Evolutionary conservation across 2,888 invertebrate species (phyloP), one percentile per base, ranked within the genome.

Genomic region (Pandemis corylana): DNA sequence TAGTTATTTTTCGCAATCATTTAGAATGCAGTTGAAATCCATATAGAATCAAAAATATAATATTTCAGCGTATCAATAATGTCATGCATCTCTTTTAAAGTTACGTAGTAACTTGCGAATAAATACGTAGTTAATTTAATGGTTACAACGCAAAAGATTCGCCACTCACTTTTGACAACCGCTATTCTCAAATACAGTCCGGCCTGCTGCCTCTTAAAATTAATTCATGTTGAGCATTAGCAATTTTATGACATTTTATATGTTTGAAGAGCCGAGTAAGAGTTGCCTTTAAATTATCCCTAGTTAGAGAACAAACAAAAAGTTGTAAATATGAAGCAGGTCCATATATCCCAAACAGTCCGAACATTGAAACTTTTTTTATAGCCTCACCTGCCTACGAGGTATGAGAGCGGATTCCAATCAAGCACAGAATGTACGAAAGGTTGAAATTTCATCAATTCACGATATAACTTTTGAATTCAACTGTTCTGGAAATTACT

Each of bases 281-380:
- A 20, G 1, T 56, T 56, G 20, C 9, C 56, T 15, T 51, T 12
- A 5, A 61, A 62, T 62, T 63, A 72, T 15, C 5, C 59, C 59
- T 64, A 70, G 69, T 70, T 66, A 36, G 13, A 42, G 9, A 68
- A 62, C 66, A 71, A 75, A 69, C 49, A 68, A 69, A 56, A 42
- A 68, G 59, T 68, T 61, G n/a, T 59, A 59, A 68, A 69, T 56
- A 68, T 73, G 36, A 68, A 69, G 71, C 56, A 72, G 42, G 51
- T 12, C 28, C 67, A 67, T 12, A 20, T 15, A 28, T 65, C 20
- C 61, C 66, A 41, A 59, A 61, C 41, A 28, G 56, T 12, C 46
- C 20, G 64, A 46, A 63, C 69, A 62, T 56, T 63, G 13, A 46
- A 75, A 71, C 67, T 69, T 73, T 73, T 44, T 71, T 71, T 62